phyloP scores from a whole-genome alignment of 1,140 invertebrate species.

The Bacillus rossius region DNA sequence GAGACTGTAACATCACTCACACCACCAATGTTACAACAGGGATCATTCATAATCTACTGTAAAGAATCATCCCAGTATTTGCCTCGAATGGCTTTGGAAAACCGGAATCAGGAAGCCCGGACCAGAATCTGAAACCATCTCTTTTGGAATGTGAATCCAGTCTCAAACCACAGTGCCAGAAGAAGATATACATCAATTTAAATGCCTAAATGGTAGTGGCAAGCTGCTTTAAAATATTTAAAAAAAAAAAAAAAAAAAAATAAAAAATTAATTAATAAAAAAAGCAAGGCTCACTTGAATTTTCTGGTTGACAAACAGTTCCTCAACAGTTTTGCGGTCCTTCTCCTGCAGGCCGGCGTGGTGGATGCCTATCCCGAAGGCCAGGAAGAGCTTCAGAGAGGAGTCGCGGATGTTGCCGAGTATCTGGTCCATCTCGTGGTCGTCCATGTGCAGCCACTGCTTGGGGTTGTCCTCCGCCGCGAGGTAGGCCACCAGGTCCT shows the following conservation, averaged over 20 bases:
- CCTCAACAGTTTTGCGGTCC: slow-evolving; percentile 88
- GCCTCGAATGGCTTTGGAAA: too few species aligned
- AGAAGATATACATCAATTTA: too few species aligned
- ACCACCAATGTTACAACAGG: too few species aligned
- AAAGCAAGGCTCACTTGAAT: slow-evolving; percentile 68
- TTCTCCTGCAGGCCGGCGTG: slow-evolving; percentile 92
- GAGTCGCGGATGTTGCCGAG: slow-evolving; percentile 75
- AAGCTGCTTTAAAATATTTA: not conserved
- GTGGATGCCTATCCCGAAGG: slow-evolving; percentile 98
- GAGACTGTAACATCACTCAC: too few species aligned
- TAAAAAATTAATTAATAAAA: slow-evolving; percentile 14
- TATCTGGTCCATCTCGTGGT: slow-evolving; percentile 76
- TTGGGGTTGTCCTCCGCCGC: slow-evolving; percentile 89
- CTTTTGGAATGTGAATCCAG: too few species aligned
- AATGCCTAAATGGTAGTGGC: too few species aligned
- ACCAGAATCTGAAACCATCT: too few species aligned
- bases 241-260: slow-evolving; percentile 18
- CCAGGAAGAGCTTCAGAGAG: slow-evolving; percentile 89
- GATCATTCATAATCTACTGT: too few species aligned
- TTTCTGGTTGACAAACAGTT: slow-evolving; percentile 94
- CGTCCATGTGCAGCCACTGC: slow-evolving; percentile 89
- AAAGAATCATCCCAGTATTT: too few species aligned
- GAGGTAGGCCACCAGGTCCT: slow-evolving; percentile 93
- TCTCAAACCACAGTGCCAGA: too few species aligned
- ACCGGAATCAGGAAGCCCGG: too few species aligned